Conservation (phyloP, 2,797 vertebrate genomes). For the Xenopus petersii region DNA sequence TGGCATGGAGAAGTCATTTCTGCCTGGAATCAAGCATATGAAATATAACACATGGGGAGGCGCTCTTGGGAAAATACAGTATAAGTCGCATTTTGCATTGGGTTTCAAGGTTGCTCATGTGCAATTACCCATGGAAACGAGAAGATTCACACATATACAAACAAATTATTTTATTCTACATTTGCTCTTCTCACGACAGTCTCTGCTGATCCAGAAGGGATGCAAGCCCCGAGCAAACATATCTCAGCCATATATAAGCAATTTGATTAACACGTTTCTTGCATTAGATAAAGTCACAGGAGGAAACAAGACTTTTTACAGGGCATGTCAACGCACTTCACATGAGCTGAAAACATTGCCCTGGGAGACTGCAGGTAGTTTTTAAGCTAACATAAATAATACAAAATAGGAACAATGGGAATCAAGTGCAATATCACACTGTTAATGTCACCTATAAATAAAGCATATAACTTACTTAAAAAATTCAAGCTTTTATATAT, state of each 20-base stretch:
- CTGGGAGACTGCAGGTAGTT: constrained; percentile 12
- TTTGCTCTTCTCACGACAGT: constrained; percentile 1
- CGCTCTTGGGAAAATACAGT: too few relatives aligned
- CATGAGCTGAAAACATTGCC: constrained; percentile 29
- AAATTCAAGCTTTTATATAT: too few relatives aligned
- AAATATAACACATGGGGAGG: too few relatives aligned
- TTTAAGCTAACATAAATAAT: constrained; percentile 27
- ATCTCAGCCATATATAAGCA: constrained; percentile 30
- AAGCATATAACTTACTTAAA: background rate
- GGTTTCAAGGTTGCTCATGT: too few relatives aligned
- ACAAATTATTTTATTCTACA: background rate
- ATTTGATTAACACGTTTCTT: constrained; percentile 47
- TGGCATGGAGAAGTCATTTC: too few relatives aligned
- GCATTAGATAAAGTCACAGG: constrained; percentile 40
- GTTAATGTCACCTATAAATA: constrained; percentile 25
- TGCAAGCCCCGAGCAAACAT: constrained; percentile 43
- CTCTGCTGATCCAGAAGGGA: constrained; percentile 39
- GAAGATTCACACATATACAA: too few relatives aligned
- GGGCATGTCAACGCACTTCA: constrained; percentile 36
- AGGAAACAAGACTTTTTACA: constrained; percentile 28
- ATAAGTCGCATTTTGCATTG: too few relatives aligned
- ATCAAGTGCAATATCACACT: constrained; percentile 31
- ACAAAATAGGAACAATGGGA: constrained; percentile 26
- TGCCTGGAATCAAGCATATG: too few relatives aligned
- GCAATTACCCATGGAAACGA: too few relatives aligned